phyloP scores from a whole-genome alignment of 2,797 vertebrate genomes.

The Propithecus perrieri region DNA sequence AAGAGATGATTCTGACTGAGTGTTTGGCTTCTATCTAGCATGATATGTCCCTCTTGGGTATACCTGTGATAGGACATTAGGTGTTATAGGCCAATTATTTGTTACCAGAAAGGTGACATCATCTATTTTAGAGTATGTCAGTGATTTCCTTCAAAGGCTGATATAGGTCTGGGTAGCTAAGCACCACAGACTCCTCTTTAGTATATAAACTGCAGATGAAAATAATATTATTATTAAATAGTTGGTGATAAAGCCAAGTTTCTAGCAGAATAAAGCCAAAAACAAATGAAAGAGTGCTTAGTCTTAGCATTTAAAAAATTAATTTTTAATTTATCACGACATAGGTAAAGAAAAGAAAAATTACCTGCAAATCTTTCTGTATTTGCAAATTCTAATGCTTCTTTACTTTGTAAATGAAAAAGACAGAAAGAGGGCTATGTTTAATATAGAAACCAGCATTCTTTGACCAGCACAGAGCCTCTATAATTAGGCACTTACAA shows the following conservation, averaged over 20 bases:
- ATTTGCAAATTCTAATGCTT: constrained; percentile 30
- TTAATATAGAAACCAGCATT: not conserved
- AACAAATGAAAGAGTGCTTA: constrained; percentile 11
- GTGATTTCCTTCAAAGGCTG: not conserved
- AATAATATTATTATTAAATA: not conserved
- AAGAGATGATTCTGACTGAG: not conserved
- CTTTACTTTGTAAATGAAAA: constrained; percentile 39
- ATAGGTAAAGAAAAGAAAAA: constrained; percentile 1
- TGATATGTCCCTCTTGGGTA: not conserved
- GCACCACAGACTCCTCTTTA: not conserved
- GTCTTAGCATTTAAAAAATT: not conserved
- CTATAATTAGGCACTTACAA: not conserved
- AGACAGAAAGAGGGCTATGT: not conserved
- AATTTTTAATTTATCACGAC: constrained; percentile 44
- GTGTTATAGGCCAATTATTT: not conserved
- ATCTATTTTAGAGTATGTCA: not conserved
- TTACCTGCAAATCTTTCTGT: not conserved
- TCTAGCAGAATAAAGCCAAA: constrained; percentile 25
- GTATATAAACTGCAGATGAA: not conserved
- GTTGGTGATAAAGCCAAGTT: not conserved
- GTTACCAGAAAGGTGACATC: not conserved
- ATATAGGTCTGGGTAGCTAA: not conserved
- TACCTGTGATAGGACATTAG: not conserved
- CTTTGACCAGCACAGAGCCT: not conserved
- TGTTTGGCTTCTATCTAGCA: not conserved